A percentile compares a stretch with the other conserved stretches of the same genome.
These are phyloP conservation scores for Pseudomyrmex sp. DNA, from an alignment of 1,140 invertebrate species.

Conservation along the genomic window DNA sequence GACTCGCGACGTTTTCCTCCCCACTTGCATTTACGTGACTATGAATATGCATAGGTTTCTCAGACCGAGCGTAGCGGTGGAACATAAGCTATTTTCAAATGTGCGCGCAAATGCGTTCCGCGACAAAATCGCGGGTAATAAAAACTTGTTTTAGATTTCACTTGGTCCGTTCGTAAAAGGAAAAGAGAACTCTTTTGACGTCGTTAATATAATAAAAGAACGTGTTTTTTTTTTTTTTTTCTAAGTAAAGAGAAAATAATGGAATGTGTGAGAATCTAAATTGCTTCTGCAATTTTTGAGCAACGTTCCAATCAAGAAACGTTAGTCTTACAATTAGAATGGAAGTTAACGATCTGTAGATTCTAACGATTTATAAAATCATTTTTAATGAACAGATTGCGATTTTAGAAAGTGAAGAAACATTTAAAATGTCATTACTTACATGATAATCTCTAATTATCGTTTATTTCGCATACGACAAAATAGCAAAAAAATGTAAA, in stretches of 20 bases:
- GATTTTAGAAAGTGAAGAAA: too few relatives aligned
- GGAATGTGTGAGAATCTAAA: too few relatives aligned
- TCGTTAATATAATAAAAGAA: not conserved
- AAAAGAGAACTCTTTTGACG: not conserved
- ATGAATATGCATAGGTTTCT: constrained; percentile 63
- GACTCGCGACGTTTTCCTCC: constrained; percentile 12
- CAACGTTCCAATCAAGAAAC: too few relatives aligned
- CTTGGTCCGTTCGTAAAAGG: too few relatives aligned
- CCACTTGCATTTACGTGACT: constrained; percentile 53
- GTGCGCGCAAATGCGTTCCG: not conserved
- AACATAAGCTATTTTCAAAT: constrained; percentile 20
- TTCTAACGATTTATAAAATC: too few relatives aligned
- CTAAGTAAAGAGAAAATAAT: too few relatives aligned
- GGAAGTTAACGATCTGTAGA: too few relatives aligned
- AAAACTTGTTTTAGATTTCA: not conserved
- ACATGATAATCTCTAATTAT: too few relatives aligned
- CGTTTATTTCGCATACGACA: not conserved
- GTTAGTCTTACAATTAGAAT: too few relatives aligned
- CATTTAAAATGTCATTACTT: too few relatives aligned
- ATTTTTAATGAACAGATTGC: too few relatives aligned
- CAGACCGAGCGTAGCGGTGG: not conserved
- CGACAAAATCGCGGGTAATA: not conserved
- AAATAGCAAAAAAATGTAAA: not conserved
- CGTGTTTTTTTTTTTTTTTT: not conserved
- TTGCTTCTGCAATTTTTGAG: too few relatives aligned